Conservation (phyloP, 2,888 invertebrate species). For the Polietes domitor region DNA sequence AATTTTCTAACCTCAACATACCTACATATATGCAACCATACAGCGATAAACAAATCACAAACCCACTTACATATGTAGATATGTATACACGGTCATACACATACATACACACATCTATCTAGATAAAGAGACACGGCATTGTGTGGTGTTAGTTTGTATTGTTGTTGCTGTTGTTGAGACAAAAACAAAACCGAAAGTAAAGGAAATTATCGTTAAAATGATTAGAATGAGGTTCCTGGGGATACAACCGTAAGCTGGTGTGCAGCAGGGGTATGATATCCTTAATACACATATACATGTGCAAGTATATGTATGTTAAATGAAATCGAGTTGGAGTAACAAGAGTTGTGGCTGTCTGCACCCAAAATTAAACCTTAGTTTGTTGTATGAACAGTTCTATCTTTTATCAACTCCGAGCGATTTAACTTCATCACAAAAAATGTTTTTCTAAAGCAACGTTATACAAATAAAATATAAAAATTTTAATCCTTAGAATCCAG, state of each 20-base stretch:
- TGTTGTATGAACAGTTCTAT: too few species aligned
- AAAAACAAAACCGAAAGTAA: constrained; percentile 2
- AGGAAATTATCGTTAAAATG: background rate
- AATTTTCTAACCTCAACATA: constrained; percentile 28
- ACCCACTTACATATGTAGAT: background rate
- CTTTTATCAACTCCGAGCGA: too few species aligned
- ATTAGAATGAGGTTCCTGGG: constrained; percentile 10
- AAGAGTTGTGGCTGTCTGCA: too few species aligned
- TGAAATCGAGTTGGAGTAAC: too few species aligned
- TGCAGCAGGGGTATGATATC: background rate
- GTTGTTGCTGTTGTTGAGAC: background rate
- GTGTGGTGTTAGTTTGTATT: background rate
- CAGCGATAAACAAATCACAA: constrained; percentile 12
- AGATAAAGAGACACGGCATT: background rate
- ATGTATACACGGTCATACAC: background rate
- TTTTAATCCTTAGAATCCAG: too few species aligned
- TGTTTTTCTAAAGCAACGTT: too few species aligned
- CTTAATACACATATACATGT: background rate
- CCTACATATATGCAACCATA: constrained; percentile 8
- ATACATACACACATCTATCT: background rate
- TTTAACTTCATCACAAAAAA: too few species aligned
- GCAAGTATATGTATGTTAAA: background rate
- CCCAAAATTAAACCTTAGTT: too few species aligned
- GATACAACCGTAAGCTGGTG: background rate
- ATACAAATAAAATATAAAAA: too few species aligned